Base-by-base conservation (phyloP, 2,797 vertebrate species). In the Percopsis omiscomaycus region DNA sequence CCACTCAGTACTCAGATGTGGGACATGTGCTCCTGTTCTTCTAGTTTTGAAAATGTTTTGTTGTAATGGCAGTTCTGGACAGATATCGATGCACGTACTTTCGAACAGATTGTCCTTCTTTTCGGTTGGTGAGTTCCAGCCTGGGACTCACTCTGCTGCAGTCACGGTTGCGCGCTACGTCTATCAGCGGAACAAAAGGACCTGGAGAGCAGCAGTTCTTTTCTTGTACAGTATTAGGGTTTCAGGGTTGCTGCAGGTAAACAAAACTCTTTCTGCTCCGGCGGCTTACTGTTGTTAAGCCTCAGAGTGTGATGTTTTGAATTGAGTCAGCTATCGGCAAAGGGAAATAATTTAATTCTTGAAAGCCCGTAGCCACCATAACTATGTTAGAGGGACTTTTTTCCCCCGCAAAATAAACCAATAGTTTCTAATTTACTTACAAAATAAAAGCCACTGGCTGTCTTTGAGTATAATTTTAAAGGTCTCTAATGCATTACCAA, bases 151-250 rank as follows among this genome's bases (percentile, higher is more conserved):
- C 69, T 64, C 32, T 74, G 68, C 49, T 73, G 47, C 74, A 64
- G 61, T 66, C 44, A 55, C 42, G 32, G 49, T 56, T 75, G 42
- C 30, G 55, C 29, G 9, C 46, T 55, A 12, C 57, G 69, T 74
- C 70, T 37, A 59, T 80, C 61, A 73, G 53, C 47, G 49, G 52
- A 70, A 63, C 44, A 64, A 65, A 67, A 59, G 62, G 46, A 14
- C 54, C 64, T 69, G 68, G 74, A 72, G 30, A 51, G 52, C 61
- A 63, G 69, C 62, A 62, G 63, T 4, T 63, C 55, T 28, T 54
- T 60, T 66, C 50, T 29, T 77, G 22, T 22, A 22, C 22, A 22
- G 22, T 75, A 5, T 62, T 28, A 69, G 37, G 50, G 55, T 77
- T 46, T 48, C 22, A 32, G 22, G 32, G 22, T 55, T 53, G 68